Percentiles rank a stretch among this genome's conserved stretches.
These are phyloP conservation scores for Botia kubotai DNA, from an alignment of 2,797 vertebrate genomes.

Conservation along the genomic window DNA sequence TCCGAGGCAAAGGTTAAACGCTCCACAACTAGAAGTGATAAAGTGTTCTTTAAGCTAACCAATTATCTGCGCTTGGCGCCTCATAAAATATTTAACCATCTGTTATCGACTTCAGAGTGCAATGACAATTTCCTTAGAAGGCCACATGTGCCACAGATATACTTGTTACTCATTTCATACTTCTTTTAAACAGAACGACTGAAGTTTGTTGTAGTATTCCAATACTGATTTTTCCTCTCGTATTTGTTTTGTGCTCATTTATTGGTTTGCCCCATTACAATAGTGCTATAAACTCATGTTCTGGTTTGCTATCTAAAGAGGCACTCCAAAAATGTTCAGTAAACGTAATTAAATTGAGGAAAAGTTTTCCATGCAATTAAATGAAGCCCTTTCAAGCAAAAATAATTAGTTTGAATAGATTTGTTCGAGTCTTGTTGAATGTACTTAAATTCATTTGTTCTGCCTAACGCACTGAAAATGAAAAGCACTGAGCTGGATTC, in stretches of 20 bases:
- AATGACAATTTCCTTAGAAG: slow-evolving; percentile 52
- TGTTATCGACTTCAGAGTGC: slow-evolving; percentile 60
- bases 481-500: background rate
- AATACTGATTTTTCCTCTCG: background rate
- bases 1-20: slow-evolving; percentile 62
- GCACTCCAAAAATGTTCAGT: slow-evolving; percentile 9
- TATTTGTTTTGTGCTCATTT: slow-evolving; percentile 4
- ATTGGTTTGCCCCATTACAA: background rate
- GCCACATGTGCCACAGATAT: slow-evolving; percentile 39
- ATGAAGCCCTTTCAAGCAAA: background rate
- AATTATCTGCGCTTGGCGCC: slow-evolving; percentile 62
- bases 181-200: slow-evolving; percentile 20
- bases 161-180: slow-evolving; percentile 40
- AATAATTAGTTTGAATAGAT: background rate
- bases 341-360: background rate
- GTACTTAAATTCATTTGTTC: background rate
- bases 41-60: slow-evolving; percentile 64
- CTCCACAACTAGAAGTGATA: slow-evolving; percentile 59
- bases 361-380: background rate
- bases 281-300: background rate
- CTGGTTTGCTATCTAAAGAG: slow-evolving; percentile 19
- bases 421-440: slow-evolving; percentile 5
- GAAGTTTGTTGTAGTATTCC: background rate
- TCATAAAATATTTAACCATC: slow-evolving; percentile 67
- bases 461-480: background rate